Percentiles rank a stretch among this genome's conserved stretches.
phyloP scores from a whole-genome alignment of 2,113 vertebrate genomes.

The Plectropomus leopardus region DNA sequence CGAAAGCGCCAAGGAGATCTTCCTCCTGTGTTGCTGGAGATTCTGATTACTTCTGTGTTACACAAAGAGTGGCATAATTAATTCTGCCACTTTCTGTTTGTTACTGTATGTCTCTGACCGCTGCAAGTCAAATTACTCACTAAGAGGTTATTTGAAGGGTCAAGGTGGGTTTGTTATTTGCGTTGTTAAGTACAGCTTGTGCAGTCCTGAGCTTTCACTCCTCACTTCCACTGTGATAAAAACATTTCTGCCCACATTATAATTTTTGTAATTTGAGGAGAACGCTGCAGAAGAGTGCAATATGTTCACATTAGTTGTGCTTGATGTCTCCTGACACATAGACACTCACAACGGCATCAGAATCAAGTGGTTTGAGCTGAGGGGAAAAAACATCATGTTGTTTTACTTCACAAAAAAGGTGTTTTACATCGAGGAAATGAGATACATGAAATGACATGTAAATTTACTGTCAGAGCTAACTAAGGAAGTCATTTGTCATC shows the following conservation, averaged over 20 bases:
- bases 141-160: slow-evolving; percentile 68
- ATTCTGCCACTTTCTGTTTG: slow-evolving; percentile 78
- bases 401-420: slow-evolving; percentile 34
- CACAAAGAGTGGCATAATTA: slow-evolving; percentile 81
- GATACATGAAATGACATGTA: slow-evolving; percentile 66
- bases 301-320: slow-evolving; percentile 31
- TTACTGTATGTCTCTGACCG: slow-evolving; percentile 52
- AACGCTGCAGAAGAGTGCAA: slow-evolving; percentile 36
- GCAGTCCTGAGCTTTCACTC: slow-evolving; percentile 43
- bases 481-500: slow-evolving; percentile 74
- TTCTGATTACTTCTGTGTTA: slow-evolving; percentile 77
- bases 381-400: not conserved
- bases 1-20: slow-evolving; percentile 77
- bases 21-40: slow-evolving; percentile 69
- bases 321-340: slow-evolving; percentile 45
- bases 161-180: slow-evolving; percentile 71
- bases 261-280: slow-evolving; percentile 51
- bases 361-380: slow-evolving; percentile 19
- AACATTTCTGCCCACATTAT: slow-evolving; percentile 47
- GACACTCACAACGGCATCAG: slow-evolving; percentile 25
- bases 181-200: slow-evolving; percentile 40
- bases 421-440: slow-evolving; percentile 54
- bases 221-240: slow-evolving; percentile 56
- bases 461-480: slow-evolving; percentile 70
- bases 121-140: slow-evolving; percentile 73